Base-by-base conservation (phyloP, 2,888 invertebrate species). In the Lathronympha strigana region DNA sequence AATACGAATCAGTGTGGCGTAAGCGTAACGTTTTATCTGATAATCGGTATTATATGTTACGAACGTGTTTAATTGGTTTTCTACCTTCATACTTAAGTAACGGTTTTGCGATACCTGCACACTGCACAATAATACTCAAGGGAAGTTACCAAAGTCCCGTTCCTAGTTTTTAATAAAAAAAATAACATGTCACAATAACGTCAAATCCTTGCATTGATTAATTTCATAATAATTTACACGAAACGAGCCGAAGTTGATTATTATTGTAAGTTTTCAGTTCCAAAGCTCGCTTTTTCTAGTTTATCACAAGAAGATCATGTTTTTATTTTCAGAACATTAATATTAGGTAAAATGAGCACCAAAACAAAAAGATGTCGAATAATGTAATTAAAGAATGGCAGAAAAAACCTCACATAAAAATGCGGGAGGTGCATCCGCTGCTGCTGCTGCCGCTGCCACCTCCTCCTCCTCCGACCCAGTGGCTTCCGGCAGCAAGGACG, bases 311-410 rank as follows among this genome's bases (percentile, higher is more conserved):
- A 40, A 17, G 11, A 28, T 17, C 19, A 28, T 61, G 25, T 25
- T 38, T 43, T 45, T 11, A 19, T n/a, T 62, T 62, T 53, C 53
- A 54, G 53, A 45, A 45, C 13, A 61, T 21, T 17, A 23, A 25
- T 9, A 28, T 61, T 17, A n/a, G n/a, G n/a, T n/a, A 36, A 36
- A 19, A 33, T 51, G 51, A 25, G 2, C 13, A 19, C 2, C 6
- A 33, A 33, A 13, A 5, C 53, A 23, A 11, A 17, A 36, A 21
- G n/a, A 53, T 31, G 43, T 19, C 17, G 17, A 31, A 31, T 6
- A 43, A 15, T n/a, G 23, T 19, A 45, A 2, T 45, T 31, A 31
- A 28, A 45, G 19, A 11, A 62, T 62, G 61, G 45, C 61, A 53
- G 61, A 53, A 8, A 54, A 36, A 19, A 6, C 23, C 43, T 36